phyloP scores from a whole-genome alignment of 2,888 invertebrate species.

The Leptopilina drosophilae region DNA sequence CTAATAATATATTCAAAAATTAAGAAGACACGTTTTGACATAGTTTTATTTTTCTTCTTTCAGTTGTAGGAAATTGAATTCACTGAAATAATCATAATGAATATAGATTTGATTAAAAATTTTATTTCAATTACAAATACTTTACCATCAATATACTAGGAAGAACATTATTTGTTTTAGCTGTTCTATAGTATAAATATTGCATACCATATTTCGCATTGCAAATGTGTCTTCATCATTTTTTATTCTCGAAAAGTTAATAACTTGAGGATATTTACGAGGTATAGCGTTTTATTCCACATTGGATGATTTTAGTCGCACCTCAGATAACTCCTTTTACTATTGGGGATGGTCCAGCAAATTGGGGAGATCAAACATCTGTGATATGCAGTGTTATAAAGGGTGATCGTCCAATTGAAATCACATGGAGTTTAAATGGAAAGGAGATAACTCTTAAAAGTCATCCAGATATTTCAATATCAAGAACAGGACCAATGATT shows the following conservation, averaged over 20 bases:
- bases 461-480: slow-evolving; percentile 76
- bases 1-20: too few relatives aligned
- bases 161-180: too few relatives aligned
- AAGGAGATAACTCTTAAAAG: slow-evolving; percentile 68
- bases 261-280: background rate
- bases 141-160: too few relatives aligned
- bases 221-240: too few relatives aligned
- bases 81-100: too few relatives aligned
- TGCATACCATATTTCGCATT: too few relatives aligned
- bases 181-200: too few relatives aligned
- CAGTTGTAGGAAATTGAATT: too few relatives aligned
- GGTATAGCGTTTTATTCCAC: background rate
- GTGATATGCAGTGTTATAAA: slow-evolving; percentile 85
- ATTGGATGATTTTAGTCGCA: slow-evolving; percentile 78
- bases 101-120: too few relatives aligned
- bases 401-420: slow-evolving; percentile 87
- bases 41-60: too few relatives aligned
- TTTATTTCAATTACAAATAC: too few relatives aligned
- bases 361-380: slow-evolving; percentile 87
- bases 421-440: slow-evolving; percentile 75
- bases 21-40: too few relatives aligned
- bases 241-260: background rate
- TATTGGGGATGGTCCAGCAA: slow-evolving; percentile 87
- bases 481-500: slow-evolving; percentile 79
- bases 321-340: slow-evolving; percentile 86